Evolutionary conservation across 2,888 invertebrate species (phyloP), one percentile per base, ranked within the genome.

Genomic region (Oscheius onirici): DNA sequence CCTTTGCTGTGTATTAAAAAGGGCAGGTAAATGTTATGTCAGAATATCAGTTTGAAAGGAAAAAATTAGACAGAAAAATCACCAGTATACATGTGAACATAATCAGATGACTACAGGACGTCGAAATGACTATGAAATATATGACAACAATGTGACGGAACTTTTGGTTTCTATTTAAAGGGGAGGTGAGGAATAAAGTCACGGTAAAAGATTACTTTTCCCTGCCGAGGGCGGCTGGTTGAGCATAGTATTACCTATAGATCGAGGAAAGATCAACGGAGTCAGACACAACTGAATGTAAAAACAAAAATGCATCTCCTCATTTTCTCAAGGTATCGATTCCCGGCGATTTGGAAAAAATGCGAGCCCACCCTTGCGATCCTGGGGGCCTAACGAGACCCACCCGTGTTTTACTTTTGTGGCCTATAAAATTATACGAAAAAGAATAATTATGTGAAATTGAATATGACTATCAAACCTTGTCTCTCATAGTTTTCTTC

Each of bases 131-230:
- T 63, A 55, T 28, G n/a, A 26, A 44, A 17, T 20, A 63, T 63
- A 63, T 63, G 63, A 63, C 63, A 63, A 63, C 63, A 41, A 58
- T 58, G 58, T 58, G 58, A 58, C 58, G 58, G 49, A 49, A 63
- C n/a, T 20, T 63, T 17, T 28, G 22, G 63, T 41, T 15, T 41
- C 41, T 49, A 20, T 49, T 49, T 46, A 26, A 24, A 26, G 28
- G 46, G 34, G 63, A 60, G 24, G 26, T 20, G 28, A 55, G 26
- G 54, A 22, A 11, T 26, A n/a, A 24, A 63, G n/a, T 24, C 20
- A 43, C 34, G 34, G 34, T 34, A 34, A 34, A 34, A 8, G 34
- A 34, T 8, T 34, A 34, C 34, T 34, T 22, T n/a, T 46, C 28
- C 49, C 63, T 63, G 63, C 28, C 46, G 34, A 17, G 28, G 55